phyloP scores from a whole-genome alignment of 2,797 vertebrate genomes.

The Ceryle rudis region DNA sequence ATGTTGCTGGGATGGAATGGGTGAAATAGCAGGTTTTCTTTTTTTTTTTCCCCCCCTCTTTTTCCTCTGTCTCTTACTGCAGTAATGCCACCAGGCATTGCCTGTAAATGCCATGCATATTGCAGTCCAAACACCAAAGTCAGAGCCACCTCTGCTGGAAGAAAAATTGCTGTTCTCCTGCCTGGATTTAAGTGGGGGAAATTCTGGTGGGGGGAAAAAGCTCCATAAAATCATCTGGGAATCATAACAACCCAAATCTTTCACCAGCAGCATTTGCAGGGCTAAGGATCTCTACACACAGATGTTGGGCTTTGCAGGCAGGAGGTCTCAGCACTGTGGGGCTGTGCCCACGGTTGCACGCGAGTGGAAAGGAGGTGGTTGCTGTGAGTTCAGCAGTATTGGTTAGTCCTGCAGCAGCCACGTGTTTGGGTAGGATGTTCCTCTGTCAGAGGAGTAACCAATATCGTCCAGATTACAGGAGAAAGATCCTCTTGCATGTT shows the following conservation, averaged over 20 bases:
- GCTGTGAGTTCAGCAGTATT: neutral
- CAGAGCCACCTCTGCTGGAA: neutral
- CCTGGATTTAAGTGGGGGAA: neutral
- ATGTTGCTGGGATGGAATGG: neutral
- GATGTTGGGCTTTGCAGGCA: neutral
- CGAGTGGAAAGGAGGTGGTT: neutral
- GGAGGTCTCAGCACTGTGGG: neutral
- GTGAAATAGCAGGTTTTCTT: neutral
- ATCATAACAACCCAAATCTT: neutral
- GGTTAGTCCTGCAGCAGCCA: neutral
- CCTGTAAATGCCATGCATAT: neutral
- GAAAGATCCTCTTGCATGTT: neutral
- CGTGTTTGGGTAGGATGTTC: neutral
- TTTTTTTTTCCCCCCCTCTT: neutral
- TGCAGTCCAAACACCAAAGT: neutral
- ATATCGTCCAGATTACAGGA: neutral
- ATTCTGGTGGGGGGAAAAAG: neutral
- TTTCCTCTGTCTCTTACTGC: neutral
- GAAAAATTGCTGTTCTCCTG: neutral
- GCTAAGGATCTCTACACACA: neutral
- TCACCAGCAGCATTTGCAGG: neutral
- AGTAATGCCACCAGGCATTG: neutral
- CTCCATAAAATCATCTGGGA: slow-evolving; percentile 22
- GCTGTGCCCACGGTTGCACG: neutral
- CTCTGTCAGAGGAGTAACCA: neutral